Evolutionary conservation across 2,888 invertebrate genomes (phyloP), one percentile per base, ranked within the genome.

Genomic region (Protophormia terraenovae): DNA sequence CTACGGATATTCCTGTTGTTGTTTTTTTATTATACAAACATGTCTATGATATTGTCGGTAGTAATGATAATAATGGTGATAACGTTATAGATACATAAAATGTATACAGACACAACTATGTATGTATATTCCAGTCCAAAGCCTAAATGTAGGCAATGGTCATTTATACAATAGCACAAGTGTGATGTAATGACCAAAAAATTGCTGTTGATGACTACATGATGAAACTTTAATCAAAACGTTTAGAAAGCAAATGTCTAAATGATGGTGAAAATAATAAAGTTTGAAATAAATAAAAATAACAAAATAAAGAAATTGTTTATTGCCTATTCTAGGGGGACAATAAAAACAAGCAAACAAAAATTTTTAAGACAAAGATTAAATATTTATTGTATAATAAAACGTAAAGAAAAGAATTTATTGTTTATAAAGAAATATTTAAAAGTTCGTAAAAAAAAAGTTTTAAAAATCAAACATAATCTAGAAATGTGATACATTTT

Each of bases 201-300:
- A 83, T 50, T 41, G 62, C 22, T 35, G 14, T 35, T 58, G 62
- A 69, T 75, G 77, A 55, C 41, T 38, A 62, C n/a, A 47, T 58
- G 73, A 81, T 67, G 47, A 81, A 81, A 81, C 29, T 67, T 47
- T 67, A 77, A 60, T 16, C 53, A 60, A 72, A 84, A 58, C 45
- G 45, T 84, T 75, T 62, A 80, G 50, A 77, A 27, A 58, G 27
- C 5, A 27, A 24, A n/a, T n/a, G n/a, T 32, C 10, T 29, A 12
- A 55, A 62, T 50, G 29, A 55, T 35, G 41, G 38, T 45, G 24
- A 75, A 67, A 45, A 22, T 8, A 53, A 38, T 22, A 53, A 64
- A 58, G 7, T n/a, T n/a, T n/a, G n/a, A n/a, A n/a, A n/a, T n/a
- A n/a, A n/a, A n/a, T n/a, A n/a, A n/a, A 45, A 41, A 50, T 0